phyloP scores from a whole-genome alignment of 2,888 invertebrate genomes.

The Galerucella nymphaeae region DNA sequence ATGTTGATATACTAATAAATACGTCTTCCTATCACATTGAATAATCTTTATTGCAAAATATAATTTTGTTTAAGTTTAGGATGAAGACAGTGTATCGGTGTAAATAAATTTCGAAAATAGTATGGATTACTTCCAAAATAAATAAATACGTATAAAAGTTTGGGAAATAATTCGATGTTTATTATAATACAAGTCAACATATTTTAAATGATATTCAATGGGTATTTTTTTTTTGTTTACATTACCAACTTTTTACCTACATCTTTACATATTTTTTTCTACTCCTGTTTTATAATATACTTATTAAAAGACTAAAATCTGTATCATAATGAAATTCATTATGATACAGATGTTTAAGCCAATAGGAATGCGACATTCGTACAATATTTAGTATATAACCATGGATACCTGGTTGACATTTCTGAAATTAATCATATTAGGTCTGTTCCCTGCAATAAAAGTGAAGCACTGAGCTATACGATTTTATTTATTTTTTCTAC shows the following conservation, averaged over 20 bases:
- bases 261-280: background rate
- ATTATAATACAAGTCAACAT: constrained; percentile 14
- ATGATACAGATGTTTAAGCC: too few species aligned
- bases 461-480: too few species aligned
- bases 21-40: background rate
- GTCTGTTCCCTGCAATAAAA: too few species aligned
- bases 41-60: background rate
- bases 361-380: too few species aligned
- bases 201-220: constrained; percentile 13
- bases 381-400: too few species aligned
- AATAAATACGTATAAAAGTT: background rate
- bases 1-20: background rate
- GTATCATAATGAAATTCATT: too few species aligned
- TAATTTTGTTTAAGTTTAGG: background rate
- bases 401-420: too few species aligned
- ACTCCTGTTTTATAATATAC: too few species aligned
- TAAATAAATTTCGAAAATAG: background rate
- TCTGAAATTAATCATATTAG: too few species aligned
- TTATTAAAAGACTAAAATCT: too few species aligned
- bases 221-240: background rate
- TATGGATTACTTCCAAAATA: background rate
- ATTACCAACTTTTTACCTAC: constrained; percentile 2
- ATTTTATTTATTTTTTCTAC: too few species aligned
- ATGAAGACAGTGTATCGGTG: too few species aligned
- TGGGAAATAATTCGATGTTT: background rate